These are phyloP conservation scores for Echinometra lucunter DNA, from an alignment of 53 echinoderm and acorn worm genomes.

Conservation along the genomic window DNA sequence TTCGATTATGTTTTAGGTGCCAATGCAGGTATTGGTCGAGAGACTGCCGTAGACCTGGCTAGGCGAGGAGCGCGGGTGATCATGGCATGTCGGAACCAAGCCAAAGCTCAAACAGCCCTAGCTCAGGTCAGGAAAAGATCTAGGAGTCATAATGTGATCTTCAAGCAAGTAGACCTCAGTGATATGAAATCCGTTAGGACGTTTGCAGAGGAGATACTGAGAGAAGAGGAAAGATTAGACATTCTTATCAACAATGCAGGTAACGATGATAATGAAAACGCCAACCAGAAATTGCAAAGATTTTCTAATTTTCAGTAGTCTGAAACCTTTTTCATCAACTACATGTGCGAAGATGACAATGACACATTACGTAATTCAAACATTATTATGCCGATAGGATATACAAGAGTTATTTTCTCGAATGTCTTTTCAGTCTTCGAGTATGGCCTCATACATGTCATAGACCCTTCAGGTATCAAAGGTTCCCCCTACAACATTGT, in stretches of 20 bases:
- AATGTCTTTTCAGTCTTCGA: too few species aligned
- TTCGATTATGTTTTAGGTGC: conserved; percentile 53
- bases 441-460: too few species aligned
- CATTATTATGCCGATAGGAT: too few species aligned
- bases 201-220: conserved; percentile 73
- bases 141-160: conserved; percentile 75
- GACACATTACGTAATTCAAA: too few species aligned
- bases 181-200: conserved; percentile 73
- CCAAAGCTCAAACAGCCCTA: conserved; percentile 77
- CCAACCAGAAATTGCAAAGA: too few species aligned
- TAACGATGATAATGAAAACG: neutral
- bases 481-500: too few species aligned
- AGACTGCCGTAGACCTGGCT: conserved; percentile 78
- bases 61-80: conserved; percentile 86
- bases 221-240: conserved; percentile 77
- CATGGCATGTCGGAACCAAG: conserved; percentile 78
- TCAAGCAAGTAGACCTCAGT: conserved; percentile 74
- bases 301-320: too few species aligned
- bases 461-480: too few species aligned
- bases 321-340: too few species aligned
- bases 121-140: conserved; percentile 65
- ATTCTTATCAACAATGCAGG: conserved; percentile 92
- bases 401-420: too few species aligned
- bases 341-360: too few species aligned
- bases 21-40: conserved; percentile 80